phyloP scores from a whole-genome alignment of 2,797 vertebrate species.

The Cheirogaleus major region DNA sequence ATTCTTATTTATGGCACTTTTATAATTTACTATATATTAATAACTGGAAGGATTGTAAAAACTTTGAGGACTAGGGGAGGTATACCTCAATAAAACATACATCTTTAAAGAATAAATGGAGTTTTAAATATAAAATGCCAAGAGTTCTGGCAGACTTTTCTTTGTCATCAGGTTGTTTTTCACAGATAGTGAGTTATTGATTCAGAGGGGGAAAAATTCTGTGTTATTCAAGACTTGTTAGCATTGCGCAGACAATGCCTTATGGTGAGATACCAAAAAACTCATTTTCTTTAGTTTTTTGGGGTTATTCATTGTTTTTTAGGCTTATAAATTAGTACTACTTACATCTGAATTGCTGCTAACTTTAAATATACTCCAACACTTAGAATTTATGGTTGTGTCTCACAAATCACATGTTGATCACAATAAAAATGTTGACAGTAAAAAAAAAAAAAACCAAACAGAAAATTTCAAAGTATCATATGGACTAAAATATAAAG shows the following conservation, averaged over 20 bases:
- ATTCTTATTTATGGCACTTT: not conserved
- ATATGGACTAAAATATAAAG: not conserved
- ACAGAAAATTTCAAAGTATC: not conserved
- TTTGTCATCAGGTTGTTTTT: slow-evolving; percentile 13
- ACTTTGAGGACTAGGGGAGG: not conserved
- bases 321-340: not conserved
- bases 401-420: not conserved
- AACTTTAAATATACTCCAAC: not conserved
- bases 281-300: not conserved
- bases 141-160: not conserved
- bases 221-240: not conserved
- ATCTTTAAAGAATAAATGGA: not conserved
- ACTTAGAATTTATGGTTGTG: not conserved
- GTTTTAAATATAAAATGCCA: not conserved
- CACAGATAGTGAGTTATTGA: not conserved
- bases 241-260: not conserved
- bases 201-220: not conserved
- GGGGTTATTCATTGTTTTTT: not conserved
- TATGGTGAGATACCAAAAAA: not conserved
- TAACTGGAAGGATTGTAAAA: not conserved
- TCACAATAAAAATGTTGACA: not conserved
- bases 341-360: slow-evolving; percentile 12
- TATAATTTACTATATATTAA: not conserved
- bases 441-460: not conserved
- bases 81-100: not conserved